Percentiles rank a stretch among this genome's conserved stretches.
Evolutionary conservation across 1,140 invertebrate species (phyloP).

Genomic region (Plutomurus gul): DNA sequence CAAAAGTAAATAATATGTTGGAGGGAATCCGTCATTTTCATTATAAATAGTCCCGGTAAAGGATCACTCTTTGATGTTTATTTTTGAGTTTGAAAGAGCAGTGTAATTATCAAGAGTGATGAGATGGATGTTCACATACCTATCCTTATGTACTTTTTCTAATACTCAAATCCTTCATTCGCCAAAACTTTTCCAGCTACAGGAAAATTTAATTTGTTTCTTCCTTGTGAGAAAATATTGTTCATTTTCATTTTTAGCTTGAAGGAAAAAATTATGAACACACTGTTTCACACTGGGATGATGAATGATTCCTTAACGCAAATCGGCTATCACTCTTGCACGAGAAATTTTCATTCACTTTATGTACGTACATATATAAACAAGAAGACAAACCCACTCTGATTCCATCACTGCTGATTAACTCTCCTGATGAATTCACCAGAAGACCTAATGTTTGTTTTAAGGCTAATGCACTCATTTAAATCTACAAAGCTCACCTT

Average conservation of each 20-base stretch:
- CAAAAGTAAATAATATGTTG: no score
- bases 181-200: neutral
- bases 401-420: no score
- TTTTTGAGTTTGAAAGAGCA: neutral
- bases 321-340: no score
- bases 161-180: neutral
- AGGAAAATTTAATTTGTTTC: neutral
- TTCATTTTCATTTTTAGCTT: neutral
- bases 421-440: no score
- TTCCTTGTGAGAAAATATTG: neutral
- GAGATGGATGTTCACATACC: neutral
- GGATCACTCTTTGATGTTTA: neutral
- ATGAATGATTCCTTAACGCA: no score
- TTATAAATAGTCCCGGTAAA: neutral
- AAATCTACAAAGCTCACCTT: neutral
- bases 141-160: neutral
- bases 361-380: no score
- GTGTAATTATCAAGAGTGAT: neutral
- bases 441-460: constrained; percentile 13
- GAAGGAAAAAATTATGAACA: neutral
- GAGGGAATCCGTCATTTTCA: constrained; percentile 5
- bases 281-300: no score
- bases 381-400: no score
- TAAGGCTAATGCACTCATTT: constrained; percentile 15
- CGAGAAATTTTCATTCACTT: no score